Evolutionary conservation across 2,797 vertebrate species (phyloP), one percentile per base, ranked within the genome.

Genomic region (Coregonus suidteri): DNA sequence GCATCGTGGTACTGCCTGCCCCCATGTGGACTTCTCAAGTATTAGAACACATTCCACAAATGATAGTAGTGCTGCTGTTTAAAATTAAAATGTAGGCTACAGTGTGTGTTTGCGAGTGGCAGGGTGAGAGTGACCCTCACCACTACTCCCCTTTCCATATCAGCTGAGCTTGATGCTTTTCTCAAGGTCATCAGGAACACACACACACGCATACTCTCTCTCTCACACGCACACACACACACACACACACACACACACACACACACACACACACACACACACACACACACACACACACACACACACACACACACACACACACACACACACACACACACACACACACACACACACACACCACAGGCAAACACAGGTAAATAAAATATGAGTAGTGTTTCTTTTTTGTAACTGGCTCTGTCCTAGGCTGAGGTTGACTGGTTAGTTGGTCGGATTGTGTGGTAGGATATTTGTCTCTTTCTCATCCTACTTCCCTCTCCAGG

Each of bases 161-260:
- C 76, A 76, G 73, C 37, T 64, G 75, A 82, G 25, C 25, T 25
- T 25, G 25, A 25, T 25, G 25, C 25, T 25, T 41, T 73, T 30
- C 20, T 84, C 83, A 90, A 89, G 85, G 83, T 88, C 79, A 77
- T 35, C 4, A 9, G 6, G 0, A 31, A 25, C 75, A 37, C 5
- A 25, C 75, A 37, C 5, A 6, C 35, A 37, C 1, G 25, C 25
- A 25, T 25, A 25, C 25, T 25, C 25, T 25, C 25, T 25, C 25
- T 25, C 25, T 25, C 25, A 25, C 25, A n/a, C n/a, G n/a, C n/a
- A n/a, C n/a, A n/a, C n/a, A n/a, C n/a, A n/a, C n/a, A n/a, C n/a
- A n/a, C n/a, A n/a, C n/a, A n/a, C n/a, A n/a, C n/a, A n/a, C n/a
- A n/a, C n/a, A 25, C 25, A 25, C 25, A 25, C 25, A 25, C 25